These are phyloP conservation scores for Amblyopsis hoosieri DNA, from an alignment of 2,797 vertebrate genomes.

Conservation along the genomic window DNA sequence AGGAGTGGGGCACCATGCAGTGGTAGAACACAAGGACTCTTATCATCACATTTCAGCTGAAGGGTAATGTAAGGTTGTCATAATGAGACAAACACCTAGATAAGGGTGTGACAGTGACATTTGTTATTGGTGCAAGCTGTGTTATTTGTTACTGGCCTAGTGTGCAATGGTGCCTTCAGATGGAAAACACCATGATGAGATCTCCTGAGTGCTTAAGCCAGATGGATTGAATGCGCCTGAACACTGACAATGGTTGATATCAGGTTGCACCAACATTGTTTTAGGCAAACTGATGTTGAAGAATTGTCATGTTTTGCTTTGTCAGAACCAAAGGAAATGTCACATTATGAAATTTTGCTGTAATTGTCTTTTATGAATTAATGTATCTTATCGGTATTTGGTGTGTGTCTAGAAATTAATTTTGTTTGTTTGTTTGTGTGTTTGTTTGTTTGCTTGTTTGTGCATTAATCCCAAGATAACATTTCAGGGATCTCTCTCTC, in stretches of 20 bases:
- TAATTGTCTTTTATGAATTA: slow-evolving; percentile 17
- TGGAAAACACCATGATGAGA: slow-evolving; percentile 77
- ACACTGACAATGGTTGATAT: slow-evolving; percentile 78
- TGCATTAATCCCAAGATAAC: too few relatives aligned
- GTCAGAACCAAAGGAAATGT: slow-evolving; percentile 55
- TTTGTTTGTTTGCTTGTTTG: too few relatives aligned
- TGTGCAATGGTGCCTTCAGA: slow-evolving; percentile 77
- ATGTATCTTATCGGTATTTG: too few relatives aligned
- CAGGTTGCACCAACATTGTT: slow-evolving; percentile 68
- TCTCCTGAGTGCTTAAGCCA: slow-evolving; percentile 76
- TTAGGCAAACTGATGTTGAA: slow-evolving; percentile 78
- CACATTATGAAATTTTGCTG: slow-evolving; percentile 31
- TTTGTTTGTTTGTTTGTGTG: too few relatives aligned
- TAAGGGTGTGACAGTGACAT: slow-evolving; percentile 64
- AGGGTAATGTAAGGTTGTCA: slow-evolving; percentile 57
- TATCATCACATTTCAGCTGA: slow-evolving; percentile 26
- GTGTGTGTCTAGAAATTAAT: too few relatives aligned
- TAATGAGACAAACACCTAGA: slow-evolving; percentile 57
- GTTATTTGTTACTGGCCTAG: slow-evolving; percentile 75
- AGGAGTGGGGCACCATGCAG: slow-evolving; percentile 20
- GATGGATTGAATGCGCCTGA: slow-evolving; percentile 76
- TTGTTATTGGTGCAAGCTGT: slow-evolving; percentile 68
- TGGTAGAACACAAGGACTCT: slow-evolving; percentile 31
- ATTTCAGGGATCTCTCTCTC: too few relatives aligned
- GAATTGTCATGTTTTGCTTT: slow-evolving; percentile 73